phyloP scores from a whole-genome alignment of 2,888 invertebrate genomes.

The Rhyacophila evoluta region DNA sequence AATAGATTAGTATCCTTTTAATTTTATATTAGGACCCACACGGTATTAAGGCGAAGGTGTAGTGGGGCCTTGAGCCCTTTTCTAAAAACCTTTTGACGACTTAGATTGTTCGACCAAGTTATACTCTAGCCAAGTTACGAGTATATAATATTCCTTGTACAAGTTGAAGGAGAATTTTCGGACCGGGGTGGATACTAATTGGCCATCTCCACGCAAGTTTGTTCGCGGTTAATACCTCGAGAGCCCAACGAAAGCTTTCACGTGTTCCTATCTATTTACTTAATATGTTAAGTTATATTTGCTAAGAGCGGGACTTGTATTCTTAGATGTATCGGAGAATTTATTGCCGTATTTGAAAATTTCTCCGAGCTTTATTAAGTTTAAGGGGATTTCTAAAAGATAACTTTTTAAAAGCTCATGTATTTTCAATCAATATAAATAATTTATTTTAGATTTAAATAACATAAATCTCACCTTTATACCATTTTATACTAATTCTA shows the following conservation, averaged over 20 bases:
- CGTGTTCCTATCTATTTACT: slow-evolving; percentile 50
- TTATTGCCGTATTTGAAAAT: slow-evolving; percentile 28
- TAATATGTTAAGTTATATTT: slow-evolving; percentile 46
- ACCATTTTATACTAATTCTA: too few relatives aligned
- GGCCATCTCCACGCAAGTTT: slow-evolving; percentile 50
- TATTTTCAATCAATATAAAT: too few relatives aligned
- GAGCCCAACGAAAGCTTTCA: slow-evolving; percentile 51
- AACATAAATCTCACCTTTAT: too few relatives aligned
- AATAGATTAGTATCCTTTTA: background rate
- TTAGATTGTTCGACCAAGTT: slow-evolving; percentile 42
- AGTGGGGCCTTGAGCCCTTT: background rate
- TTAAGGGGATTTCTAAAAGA: background rate
- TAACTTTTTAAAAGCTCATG: too few relatives aligned
- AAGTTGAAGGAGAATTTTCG: slow-evolving; percentile 29
- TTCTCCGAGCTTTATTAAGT: too few relatives aligned
- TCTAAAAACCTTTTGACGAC: slow-evolving; percentile 49
- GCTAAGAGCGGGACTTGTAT: slow-evolving; percentile 29
- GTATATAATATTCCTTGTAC: slow-evolving; percentile 37
- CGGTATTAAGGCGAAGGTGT: background rate
- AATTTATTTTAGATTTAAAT: too few relatives aligned
- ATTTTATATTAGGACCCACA: background rate
- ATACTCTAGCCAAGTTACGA: slow-evolving; percentile 25
- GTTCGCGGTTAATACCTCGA: slow-evolving; percentile 49
- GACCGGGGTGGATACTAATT: slow-evolving; percentile 49
- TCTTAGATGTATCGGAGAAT: slow-evolving; percentile 28